Conservation (phyloP, 2,888 invertebrate genomes). For the Mesoligia furuncula region DNA sequence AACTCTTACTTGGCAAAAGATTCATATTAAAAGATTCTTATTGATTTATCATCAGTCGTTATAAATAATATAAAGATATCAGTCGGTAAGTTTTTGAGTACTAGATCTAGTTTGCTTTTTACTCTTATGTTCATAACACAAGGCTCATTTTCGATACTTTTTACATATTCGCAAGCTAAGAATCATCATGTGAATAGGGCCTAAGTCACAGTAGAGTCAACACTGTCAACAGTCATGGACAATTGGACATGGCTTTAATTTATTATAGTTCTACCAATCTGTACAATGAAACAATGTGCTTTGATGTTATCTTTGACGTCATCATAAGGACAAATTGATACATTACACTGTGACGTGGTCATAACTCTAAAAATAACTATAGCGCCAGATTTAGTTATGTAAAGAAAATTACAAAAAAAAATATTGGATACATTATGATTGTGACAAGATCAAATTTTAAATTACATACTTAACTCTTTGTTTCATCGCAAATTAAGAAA, state of each 20-base stretch:
- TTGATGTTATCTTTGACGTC: conserved; percentile 11
- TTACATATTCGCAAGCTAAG: neutral
- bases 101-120: neutral
- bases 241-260: conserved; percentile 36
- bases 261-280: conserved; percentile 14
- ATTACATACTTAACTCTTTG: neutral
- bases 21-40: conserved; percentile 11
- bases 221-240: conserved; percentile 36
- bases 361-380: conserved; percentile 14
- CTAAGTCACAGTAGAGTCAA: conserved; percentile 25
- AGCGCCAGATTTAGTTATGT: neutral
- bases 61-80: conserved; percentile 4
- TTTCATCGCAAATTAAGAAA: neutral
- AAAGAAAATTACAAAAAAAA: neutral
- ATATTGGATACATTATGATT: neutral
- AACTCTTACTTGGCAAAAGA: conserved; percentile 50
- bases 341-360: neutral
- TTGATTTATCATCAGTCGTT: conserved; percentile 3
- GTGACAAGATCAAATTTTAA: neutral
- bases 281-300: conserved; percentile 33
- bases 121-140: neutral
- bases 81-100: neutral
- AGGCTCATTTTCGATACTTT: neutral
- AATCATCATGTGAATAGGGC: conserved; percentile 15
- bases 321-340: conserved; percentile 34